These are phyloP conservation scores for Cheirogaleus major DNA, from an alignment of 2,797 vertebrate species.

Conservation along the genomic window DNA sequence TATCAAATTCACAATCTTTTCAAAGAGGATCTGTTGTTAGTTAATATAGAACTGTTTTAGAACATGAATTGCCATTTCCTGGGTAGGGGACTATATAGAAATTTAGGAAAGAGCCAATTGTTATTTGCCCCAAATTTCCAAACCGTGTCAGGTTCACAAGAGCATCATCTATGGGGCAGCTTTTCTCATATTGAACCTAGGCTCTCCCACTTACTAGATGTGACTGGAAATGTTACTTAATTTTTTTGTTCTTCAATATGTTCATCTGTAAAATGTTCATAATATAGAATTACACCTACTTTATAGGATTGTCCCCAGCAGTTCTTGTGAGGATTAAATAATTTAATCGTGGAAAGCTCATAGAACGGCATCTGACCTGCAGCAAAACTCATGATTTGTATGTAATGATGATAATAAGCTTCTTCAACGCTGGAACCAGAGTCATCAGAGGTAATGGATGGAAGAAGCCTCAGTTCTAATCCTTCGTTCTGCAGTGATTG, in stretches of 20 bases:
- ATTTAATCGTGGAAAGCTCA: background rate
- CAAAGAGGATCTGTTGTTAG: background rate
- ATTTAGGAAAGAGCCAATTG: background rate
- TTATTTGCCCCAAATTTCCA: background rate
- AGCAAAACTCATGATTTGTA: slow-evolving; percentile 25
- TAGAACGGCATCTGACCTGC: background rate
- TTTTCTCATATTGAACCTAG: background rate
- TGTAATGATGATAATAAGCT: slow-evolving; percentile 19
- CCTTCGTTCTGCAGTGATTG: background rate
- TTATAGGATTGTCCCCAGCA: slow-evolving; percentile 23
- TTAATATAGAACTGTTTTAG: background rate
- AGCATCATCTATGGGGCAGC: accelerated
- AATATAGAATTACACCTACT: background rate
- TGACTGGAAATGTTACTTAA: background rate
- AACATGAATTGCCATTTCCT: background rate
- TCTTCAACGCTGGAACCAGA: background rate
- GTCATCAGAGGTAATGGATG: slow-evolving; percentile 30
- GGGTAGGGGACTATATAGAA: background rate
- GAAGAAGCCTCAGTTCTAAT: background rate
- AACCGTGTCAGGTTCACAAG: background rate
- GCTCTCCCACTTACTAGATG: background rate
- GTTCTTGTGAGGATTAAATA: slow-evolving; percentile 4
- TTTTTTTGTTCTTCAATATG: background rate
- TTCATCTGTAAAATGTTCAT: background rate
- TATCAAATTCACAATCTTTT: background rate